Conservation (phyloP, 2,797 vertebrate genomes). For the Linurgus olivaceus region DNA sequence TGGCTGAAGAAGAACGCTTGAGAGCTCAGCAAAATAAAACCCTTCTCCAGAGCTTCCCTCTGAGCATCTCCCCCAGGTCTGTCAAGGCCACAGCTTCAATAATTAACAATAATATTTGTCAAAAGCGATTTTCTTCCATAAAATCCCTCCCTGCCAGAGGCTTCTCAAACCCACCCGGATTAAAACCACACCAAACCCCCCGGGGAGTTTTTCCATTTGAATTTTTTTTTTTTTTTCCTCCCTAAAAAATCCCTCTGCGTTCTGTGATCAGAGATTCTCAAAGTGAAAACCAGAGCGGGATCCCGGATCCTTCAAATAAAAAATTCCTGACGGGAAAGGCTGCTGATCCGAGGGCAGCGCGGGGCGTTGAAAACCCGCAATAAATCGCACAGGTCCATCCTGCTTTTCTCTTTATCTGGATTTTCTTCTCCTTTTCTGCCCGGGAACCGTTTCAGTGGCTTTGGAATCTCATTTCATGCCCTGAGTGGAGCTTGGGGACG, state of each 20-base stretch:
- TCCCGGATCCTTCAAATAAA: no score
- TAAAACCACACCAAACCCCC: rapidly evolving
- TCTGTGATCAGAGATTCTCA: neutral
- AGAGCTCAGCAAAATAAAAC: neutral
- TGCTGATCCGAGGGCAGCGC: neutral
- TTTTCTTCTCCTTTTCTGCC: neutral
- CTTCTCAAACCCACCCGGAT: neutral
- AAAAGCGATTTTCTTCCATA: neutral
- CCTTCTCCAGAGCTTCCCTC: neutral
- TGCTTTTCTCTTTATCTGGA: neutral
- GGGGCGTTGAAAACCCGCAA: neutral
- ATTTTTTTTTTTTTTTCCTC: neutral
- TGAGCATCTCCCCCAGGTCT: neutral
- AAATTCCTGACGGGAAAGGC: neutral
- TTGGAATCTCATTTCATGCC: neutral
- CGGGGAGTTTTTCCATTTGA: neutral
- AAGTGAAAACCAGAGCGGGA: neutral
- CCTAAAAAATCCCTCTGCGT: rapidly evolving
- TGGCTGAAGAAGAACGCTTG: neutral
- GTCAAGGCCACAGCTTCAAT: neutral
- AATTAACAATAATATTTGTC: conserved; percentile 11
- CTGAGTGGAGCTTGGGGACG: rapidly evolving
- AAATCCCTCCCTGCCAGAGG: neutral
- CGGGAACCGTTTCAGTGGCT: neutral
- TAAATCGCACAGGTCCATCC: rapidly evolving